Evolutionary conservation across 2,113 vertebrate genomes (phyloP), one percentile per base, ranked within the genome.

Genomic region (Hippoglossus stenolepis): DNA sequence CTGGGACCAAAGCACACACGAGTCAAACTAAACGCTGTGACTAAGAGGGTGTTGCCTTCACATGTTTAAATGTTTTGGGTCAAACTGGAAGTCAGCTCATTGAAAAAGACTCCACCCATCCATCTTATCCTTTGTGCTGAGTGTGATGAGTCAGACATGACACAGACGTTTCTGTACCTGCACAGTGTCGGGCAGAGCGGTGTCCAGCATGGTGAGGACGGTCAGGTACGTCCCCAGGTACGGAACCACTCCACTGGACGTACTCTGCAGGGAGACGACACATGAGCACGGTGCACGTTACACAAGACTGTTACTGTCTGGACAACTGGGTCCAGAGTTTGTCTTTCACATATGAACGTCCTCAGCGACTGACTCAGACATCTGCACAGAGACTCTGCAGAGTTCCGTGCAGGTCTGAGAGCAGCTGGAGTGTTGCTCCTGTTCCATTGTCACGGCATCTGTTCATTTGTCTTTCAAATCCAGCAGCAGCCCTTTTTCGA

Each of bases 211-310:
- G 74, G 96, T 95, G 77, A 97, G 93, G 68, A 96, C 93, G 0
- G 95, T 96, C 85, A 97, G 94, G 24, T 96, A 97, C 9, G 96
- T 97, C 54, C 97, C 97, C 28, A 97, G 94, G 86, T 97, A 97
- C 0, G 96, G 97, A 9, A 97, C 89, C 1, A 93, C 95, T 12
- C 94, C 96, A 8, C 86, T 90, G 26, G 91, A 89, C 49, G 81
- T 68, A 13, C 90, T 89, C 94, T 96, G 94, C 35, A 79, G 61
- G 68, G 8, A 51, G 47, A 18, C 15, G 6, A 18, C 47, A 51
- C 4, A 7, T 13, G 14, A 17, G 15, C 14, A 47, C 45, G 8
- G 15, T 14, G 15, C 13, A 47, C 15, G 45, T 51, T 51, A 51
- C 15, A 17, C 47, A 51, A 49, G 14, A 51, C 47, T 3, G 40